These are phyloP conservation scores for Cromileptes altivelis DNA, from an alignment of 2,113 vertebrate species.

Conservation along the genomic window DNA sequence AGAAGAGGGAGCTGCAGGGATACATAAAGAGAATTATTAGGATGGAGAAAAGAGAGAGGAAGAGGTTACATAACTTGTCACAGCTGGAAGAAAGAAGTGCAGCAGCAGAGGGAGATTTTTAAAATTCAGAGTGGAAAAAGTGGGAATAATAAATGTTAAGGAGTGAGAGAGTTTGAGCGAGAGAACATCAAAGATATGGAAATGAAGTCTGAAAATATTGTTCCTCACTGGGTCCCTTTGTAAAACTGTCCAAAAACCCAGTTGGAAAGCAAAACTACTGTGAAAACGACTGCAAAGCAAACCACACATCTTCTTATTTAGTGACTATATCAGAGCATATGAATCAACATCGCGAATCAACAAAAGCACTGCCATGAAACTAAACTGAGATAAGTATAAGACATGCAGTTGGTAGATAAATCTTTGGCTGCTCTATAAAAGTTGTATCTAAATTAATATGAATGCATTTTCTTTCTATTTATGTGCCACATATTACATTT, in stretches of 20 bases:
- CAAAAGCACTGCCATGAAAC: background rate
- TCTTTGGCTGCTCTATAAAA: no score
- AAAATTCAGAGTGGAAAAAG: background rate
- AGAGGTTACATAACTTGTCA: constrained; percentile 45
- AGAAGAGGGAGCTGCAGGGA: constrained; percentile 2
- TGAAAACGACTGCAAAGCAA: background rate
- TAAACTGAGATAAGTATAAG: background rate
- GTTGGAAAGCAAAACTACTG: background rate
- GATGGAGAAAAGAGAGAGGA: background rate
- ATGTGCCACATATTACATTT: no score
- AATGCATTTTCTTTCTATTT: no score
- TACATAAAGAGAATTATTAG: constrained; percentile 19
- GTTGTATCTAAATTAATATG: no score
- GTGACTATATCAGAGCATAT: background rate
- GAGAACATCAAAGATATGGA: background rate
- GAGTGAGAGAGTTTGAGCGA: background rate
- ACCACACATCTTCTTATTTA: background rate
- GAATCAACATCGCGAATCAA: no score
- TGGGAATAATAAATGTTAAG: constrained; percentile 20
- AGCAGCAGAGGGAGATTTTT: background rate
- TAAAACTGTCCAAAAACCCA: background rate
- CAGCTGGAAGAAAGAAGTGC: constrained; percentile 6
- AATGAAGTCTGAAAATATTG: background rate
- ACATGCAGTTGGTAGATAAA: background rate
- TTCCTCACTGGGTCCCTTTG: background rate